Evolutionary conservation across 1,140 invertebrate genomes (phyloP), one percentile per base, ranked within the genome.

Genomic region (Acromyrmex charruanus): DNA sequence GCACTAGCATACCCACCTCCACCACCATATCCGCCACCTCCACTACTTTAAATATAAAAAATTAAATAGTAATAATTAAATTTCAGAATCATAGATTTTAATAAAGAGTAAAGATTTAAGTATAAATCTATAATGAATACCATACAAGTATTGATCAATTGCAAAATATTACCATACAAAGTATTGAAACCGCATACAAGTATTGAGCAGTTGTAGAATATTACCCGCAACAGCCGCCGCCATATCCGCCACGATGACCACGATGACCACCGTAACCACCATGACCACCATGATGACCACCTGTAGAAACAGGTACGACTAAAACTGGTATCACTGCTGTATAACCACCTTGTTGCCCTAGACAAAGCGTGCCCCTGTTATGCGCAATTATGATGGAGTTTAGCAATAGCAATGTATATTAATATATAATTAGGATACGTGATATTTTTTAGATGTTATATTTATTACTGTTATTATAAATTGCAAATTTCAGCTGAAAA

Each of bases 301-400:
- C 71, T 74, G 55, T 18, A 31, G 49, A 16, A 14, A 91, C 87
- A 44, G 90, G 90, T 39, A 91, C 79, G 18, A 93, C 82, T 68
- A 89, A 77, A 16, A 92, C 82, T 63, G 90, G 91, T 55, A 91
- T 59, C 25, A 87, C 80, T 69, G 65, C 87, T 18, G 58, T 18
- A n/a, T 6, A 39, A 39, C 6, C n/a, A 39, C 6, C n/a, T 12
- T 14, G 75, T 58, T 39, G 1, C 4, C 72, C 87, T 87, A 72
- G 69, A 89, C 86, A 85, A 84, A 89, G 86, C 66, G 3, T 72
- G 53, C 69, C 55, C 80, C 12, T 74, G 18, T 74, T 74, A 74
- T 21, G 51, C 65, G 39, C n/a, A 5, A 10, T 69, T 35, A 53
- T 9, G 12, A n/a, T 58, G 63, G 9, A 10, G 18, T 58, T 72